These are phyloP conservation scores for Pachycephus smyrnensis DNA, from an alignment of 2,888 invertebrate genomes.

Conservation along the genomic window DNA sequence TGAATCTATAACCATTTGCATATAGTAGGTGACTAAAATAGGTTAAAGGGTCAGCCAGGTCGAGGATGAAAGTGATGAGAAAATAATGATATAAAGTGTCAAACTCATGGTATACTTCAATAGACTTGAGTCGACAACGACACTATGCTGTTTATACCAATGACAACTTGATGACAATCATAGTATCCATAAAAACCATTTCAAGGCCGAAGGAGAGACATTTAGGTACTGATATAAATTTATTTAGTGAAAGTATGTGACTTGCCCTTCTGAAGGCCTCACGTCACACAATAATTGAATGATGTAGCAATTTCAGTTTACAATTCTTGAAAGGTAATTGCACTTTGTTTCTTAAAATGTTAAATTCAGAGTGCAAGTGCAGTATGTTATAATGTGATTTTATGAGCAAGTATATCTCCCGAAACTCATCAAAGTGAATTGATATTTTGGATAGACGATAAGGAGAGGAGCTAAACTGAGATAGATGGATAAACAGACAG, in stretches of 20 bases:
- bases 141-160: background rate
- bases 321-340: background rate
- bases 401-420: background rate
- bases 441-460: background rate
- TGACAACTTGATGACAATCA: background rate
- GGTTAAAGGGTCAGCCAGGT: no score
- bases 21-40: no score
- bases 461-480: background rate
- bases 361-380: background rate
- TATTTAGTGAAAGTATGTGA: background rate
- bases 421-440: background rate
- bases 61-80: no score
- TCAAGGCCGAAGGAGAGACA: background rate
- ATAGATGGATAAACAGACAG: background rate
- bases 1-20: no score
- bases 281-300: background rate
- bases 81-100: background rate
- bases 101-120: background rate
- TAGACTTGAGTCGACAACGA: background rate
- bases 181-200: background rate
- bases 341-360: background rate
- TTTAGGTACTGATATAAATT: background rate
- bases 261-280: background rate
- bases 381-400: background rate
- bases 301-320: background rate